Evolutionary conservation across 2,113 vertebrate species (phyloP).

Genomic region (Corythornis vintsioides): DNA sequence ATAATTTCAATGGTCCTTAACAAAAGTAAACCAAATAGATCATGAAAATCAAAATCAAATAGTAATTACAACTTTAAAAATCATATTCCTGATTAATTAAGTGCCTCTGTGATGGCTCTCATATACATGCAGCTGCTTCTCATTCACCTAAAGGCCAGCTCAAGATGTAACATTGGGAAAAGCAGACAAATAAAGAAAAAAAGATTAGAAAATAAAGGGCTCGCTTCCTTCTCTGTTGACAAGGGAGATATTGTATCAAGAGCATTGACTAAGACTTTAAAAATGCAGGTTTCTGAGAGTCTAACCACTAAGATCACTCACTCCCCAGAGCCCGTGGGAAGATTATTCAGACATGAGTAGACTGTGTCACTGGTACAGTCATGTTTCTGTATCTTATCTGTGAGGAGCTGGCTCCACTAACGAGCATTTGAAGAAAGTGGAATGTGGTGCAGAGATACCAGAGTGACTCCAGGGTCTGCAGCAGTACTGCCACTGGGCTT

Average conservation of each 20-base stretch:
- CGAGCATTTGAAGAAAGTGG: background rate
- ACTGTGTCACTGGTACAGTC: background rate
- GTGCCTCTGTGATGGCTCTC: background rate
- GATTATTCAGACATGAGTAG: background rate
- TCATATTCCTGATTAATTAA: background rate
- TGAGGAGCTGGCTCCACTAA: background rate
- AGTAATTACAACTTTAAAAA: background rate
- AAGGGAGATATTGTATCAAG: background rate
- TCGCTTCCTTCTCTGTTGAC: background rate
- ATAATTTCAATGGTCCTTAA: background rate
- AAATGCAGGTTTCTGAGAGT: background rate
- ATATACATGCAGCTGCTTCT: background rate
- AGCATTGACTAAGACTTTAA: background rate
- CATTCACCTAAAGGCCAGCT: background rate
- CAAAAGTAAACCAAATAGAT: background rate
- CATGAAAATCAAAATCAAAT: background rate
- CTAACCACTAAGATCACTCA: background rate
- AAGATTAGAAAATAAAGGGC: background rate
- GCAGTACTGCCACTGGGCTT: background rate
- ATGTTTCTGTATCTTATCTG: conserved; percentile 14
- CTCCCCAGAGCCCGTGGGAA: background rate
- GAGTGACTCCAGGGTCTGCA: background rate
- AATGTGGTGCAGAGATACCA: background rate
- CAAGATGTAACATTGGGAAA: background rate
- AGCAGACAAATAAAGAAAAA: background rate